These are phyloP conservation scores for Clarias pachynema DNA, from an alignment of 2,797 vertebrate genomes.

Conservation along the genomic window DNA sequence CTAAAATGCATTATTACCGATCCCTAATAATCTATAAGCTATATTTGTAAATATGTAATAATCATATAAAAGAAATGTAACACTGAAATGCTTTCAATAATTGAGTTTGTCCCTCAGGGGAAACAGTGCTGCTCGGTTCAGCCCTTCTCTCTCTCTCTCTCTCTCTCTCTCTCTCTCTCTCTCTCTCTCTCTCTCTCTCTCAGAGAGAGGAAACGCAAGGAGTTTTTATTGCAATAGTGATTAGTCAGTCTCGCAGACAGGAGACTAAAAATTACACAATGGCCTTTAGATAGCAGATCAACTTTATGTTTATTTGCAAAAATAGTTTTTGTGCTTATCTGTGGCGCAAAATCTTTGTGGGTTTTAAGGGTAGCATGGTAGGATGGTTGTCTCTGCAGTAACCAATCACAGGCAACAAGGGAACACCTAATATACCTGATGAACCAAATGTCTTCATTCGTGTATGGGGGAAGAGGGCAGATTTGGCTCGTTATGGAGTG, in stretches of 20 bases:
- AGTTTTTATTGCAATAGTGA: constrained; percentile 12
- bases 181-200: not conserved
- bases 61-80: not conserved
- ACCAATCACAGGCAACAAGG: not conserved
- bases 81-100: not conserved
- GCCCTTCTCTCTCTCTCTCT: no score
- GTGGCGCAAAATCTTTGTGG: not conserved
- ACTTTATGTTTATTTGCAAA: constrained; percentile 1
- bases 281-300: constrained; percentile 8
- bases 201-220: constrained; percentile 1
- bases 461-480: not conserved
- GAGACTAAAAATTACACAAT: not conserved
- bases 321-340: not conserved
- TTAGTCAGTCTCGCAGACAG: not conserved
- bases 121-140: not conserved
- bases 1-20: not conserved
- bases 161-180: not conserved
- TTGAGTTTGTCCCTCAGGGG: not conserved
- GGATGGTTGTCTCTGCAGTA: not conserved
- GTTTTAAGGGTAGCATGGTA: not conserved
- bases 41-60: not conserved
- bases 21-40: not conserved
- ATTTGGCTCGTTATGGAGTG: not conserved
- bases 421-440: no score
- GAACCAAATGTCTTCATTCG: no score